Percentiles rank a stretch among this genome's conserved stretches.
Conservation (phyloP, 1,140 invertebrate species). For the Euglossa dilemma region DNA sequence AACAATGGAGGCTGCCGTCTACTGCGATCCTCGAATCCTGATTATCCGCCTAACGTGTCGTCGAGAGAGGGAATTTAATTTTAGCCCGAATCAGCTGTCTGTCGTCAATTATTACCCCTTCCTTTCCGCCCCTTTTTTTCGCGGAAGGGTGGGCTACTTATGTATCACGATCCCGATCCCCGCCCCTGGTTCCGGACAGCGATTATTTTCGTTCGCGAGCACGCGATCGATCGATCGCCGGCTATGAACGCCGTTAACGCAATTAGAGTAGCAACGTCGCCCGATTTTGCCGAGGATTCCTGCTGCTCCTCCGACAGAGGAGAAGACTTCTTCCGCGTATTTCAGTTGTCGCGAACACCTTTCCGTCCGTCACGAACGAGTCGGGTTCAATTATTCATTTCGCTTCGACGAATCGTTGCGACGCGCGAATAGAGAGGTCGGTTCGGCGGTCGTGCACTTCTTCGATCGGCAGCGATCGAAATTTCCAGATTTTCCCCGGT, state of each 20-base stretch:
- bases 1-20: conserved; percentile 78
- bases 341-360: background rate
- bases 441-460: too few species aligned
- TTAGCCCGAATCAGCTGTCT: conserved; percentile 67
- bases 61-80: conserved; percentile 68
- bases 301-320: too few species aligned
- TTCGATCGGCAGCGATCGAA: too few species aligned
- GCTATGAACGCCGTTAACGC: background rate
- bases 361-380: background rate
- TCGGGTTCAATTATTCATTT: background rate
- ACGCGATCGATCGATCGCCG: background rate
- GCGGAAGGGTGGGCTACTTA: conserved; percentile 29
- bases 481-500: too few species aligned
- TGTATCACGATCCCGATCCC: too few species aligned
- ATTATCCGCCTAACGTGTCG: conserved; percentile 69
- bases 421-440: too few species aligned
- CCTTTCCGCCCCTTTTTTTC: background rate
- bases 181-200: background rate
- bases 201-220: background rate
- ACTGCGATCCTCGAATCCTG: conserved; percentile 62
- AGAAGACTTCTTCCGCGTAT: background rate
- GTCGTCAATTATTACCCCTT: conserved; percentile 59
- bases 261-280: background rate
- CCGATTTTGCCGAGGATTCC: background rate
- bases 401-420: background rate